Conservation (phyloP, 2,113 vertebrate species). For the Jaculus jaculus region DNA sequence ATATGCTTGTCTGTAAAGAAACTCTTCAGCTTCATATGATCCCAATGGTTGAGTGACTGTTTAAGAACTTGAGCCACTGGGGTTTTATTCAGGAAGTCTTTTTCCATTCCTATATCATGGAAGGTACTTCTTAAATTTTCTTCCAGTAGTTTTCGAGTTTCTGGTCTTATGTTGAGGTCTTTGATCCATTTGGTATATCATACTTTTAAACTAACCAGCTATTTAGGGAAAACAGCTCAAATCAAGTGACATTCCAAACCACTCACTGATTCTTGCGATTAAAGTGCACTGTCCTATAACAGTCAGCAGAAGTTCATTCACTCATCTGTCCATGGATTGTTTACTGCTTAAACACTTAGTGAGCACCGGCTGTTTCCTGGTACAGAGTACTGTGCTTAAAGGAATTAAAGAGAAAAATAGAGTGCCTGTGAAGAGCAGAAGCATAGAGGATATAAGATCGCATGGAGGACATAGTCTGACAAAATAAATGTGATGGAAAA, state of each 20-base stretch:
- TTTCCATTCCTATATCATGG: no score
- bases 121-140: no score
- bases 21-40: no score
- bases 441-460: not conserved
- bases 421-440: not conserved
- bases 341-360: conserved; percentile 57
- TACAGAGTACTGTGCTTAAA: not conserved
- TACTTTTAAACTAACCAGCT: conserved; percentile 71
- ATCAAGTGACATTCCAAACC: conserved; percentile 54
- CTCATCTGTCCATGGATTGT: conserved; percentile 48
- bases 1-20: no score
- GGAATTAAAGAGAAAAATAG: not conserved
- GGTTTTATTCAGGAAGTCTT: no score
- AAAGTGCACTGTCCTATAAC: conserved; percentile 54
- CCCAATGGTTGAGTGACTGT: no score
- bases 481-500: not conserved
- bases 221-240: conserved; percentile 54
- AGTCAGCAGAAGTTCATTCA: conserved; percentile 24
- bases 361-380: conserved; percentile 48
- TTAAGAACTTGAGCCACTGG: no score
- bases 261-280: conserved; percentile 63
- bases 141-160: no score
- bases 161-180: no score
- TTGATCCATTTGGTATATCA: no score
- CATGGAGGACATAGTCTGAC: not conserved